These are phyloP conservation scores for Acleris cristana DNA, from an alignment of 2,888 invertebrate species.

Conservation along the genomic window DNA sequence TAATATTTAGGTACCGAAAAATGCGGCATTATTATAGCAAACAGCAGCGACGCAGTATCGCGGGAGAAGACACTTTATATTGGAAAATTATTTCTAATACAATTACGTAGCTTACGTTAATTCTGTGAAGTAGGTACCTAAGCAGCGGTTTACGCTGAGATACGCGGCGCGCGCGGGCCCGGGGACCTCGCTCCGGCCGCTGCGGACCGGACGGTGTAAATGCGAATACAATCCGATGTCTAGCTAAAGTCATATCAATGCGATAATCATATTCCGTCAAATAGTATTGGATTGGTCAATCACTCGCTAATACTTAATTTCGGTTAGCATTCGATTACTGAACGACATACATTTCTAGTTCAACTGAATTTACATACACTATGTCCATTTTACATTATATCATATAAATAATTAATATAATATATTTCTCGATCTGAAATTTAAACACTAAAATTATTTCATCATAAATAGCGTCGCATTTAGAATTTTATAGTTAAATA, in stretches of 20 bases:
- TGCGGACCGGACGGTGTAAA: conserved; percentile 66
- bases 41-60: conserved; percentile 56
- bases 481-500: conserved; percentile 67
- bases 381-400: conserved; percentile 59
- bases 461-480: conserved; percentile 80
- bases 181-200: conserved; percentile 47
- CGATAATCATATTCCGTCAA: conserved; percentile 66
- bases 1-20: conserved; percentile 59
- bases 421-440: conserved; percentile 73
- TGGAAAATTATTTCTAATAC: conserved; percentile 73
- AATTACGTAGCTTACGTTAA: conserved; percentile 71
- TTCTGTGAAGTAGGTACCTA: conserved; percentile 45
- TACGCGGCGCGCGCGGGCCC: conserved; percentile 38
- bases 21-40: conserved; percentile 55
- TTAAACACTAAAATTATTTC: conserved; percentile 74
- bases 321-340: conserved; percentile 57
- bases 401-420: conserved; percentile 65
- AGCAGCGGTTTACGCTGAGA: neutral
- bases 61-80: conserved; percentile 70
- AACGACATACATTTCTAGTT: conserved; percentile 75
- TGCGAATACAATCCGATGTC: conserved; percentile 64
- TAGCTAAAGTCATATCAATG: conserved; percentile 61
- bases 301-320: conserved; percentile 59
- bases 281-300: conserved; percentile 72
- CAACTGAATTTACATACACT: conserved; percentile 74